Evolutionary conservation across 2,797 vertebrate species (phyloP), one percentile per base, ranked within the genome.

Genomic region (Saxicola maurus): DNA sequence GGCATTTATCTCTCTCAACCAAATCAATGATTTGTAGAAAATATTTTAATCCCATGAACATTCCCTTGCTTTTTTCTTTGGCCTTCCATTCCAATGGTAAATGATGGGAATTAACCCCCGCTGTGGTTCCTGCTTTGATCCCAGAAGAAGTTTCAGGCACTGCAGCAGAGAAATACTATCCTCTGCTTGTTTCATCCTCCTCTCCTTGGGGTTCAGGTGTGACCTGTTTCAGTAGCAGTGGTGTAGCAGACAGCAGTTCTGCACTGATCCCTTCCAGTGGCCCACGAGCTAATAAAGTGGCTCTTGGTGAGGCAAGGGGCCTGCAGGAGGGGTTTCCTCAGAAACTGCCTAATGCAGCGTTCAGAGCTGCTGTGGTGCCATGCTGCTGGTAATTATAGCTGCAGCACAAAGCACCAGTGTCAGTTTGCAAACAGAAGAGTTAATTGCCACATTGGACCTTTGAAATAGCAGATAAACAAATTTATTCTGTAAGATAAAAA

Each of bases 361-460:
- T 75, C 55, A 73, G 77, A 96, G 92, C 95, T 92, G 91, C 88
- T 80, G 17, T 17, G 30, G 85, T 95, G 75, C 81, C 45, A 45
- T 60, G 43, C 71, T 90, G 95, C 45, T 91, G 92, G 78, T 25
- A 73, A 97, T 97, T 97, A 96, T 59, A 96, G 91, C 90, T 83
- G 87, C n/a, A 64, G 89, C 89, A 89, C 92, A 95, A 91, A 90
- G 94, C 55, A 10, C 72, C 67, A 87, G 93, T 89, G 92, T 89
- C 82, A 93, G 95, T 96, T 96, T 96, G 94, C 96, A 94, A 95
- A 95, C 97, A 97, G 77, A 90, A 85, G 49, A 91, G 94, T 96
- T 97, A 97, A 97, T 97, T 97, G 91, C 95, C 92, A 89, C 87
- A 68, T 89, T 96, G 95, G 94, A 89, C 82, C 86, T 97, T 89